Evolutionary conservation across 1,140 invertebrate genomes (phyloP).

Genomic region (Papilio xuthus): DNA sequence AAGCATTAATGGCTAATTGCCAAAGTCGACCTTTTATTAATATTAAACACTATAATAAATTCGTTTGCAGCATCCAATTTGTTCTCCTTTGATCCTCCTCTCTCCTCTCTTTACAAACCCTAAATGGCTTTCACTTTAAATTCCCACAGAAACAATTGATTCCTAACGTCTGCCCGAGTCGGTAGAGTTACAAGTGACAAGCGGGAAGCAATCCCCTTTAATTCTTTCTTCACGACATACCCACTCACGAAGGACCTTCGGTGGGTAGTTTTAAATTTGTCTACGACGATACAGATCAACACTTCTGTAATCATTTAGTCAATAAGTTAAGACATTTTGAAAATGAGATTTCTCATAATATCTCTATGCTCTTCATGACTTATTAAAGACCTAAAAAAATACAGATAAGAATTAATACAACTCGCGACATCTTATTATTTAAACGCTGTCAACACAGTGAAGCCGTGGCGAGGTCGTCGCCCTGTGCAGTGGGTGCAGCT

Average conservation of each 20-base stretch:
- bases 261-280: slow-evolving; percentile 2
- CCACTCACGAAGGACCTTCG: neutral
- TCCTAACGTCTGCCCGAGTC: slow-evolving; percentile 42
- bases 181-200: neutral
- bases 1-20: neutral
- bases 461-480: slow-evolving; percentile 55
- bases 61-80: neutral
- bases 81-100: slow-evolving; percentile 14
- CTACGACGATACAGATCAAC: neutral
- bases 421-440: neutral
- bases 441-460: neutral
- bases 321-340: neutral
- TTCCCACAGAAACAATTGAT: slow-evolving; percentile 51
- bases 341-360: neutral
- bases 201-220: neutral
- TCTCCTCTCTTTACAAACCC: neutral
- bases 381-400: neutral
- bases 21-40: neutral
- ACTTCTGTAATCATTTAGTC: too few species aligned
- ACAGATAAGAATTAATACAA: neutral
- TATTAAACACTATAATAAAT: neutral
- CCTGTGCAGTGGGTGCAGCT: slow-evolving; percentile 64
- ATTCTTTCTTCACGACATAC: neutral
- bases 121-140: slow-evolving; percentile 38
- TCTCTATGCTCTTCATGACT: neutral